A percentile compares a stretch with the other conserved stretches of the same genome.
Evolutionary conservation across 2,113 vertebrate genomes (phyloP).

Genomic region (Carassius gibelio): DNA sequence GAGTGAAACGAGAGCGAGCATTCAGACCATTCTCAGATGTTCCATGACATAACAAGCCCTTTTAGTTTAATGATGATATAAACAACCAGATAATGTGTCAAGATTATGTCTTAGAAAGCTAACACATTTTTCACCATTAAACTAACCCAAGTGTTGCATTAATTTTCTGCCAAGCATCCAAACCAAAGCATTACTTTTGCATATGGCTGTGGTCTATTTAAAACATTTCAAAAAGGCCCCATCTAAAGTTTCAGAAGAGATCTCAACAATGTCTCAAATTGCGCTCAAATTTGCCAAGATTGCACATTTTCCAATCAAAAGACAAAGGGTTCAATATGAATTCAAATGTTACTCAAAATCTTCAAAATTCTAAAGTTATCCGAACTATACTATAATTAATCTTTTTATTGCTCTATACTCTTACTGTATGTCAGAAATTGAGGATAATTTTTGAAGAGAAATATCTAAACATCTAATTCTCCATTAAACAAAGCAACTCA

Average conservation of each 20-base stretch:
- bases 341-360: neutral
- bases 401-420: neutral
- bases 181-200: neutral
- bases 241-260: neutral
- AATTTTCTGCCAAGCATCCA: neutral
- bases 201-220: neutral
- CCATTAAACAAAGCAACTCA: no score
- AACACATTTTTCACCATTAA: neutral
- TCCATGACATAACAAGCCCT: constrained; percentile 4
- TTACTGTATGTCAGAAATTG: neutral
- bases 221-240: neutral
- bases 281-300: neutral
- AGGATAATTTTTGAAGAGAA: no score
- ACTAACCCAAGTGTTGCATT: constrained; percentile 6
- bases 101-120: constrained; percentile 9
- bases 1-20: neutral
- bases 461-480: no score
- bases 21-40: constrained; percentile 7
- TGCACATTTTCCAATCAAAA: neutral
- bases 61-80: constrained; percentile 20
- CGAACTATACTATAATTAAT: neutral
- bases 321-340: neutral
- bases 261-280: neutral
- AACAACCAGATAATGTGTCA: constrained; percentile 22
- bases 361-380: neutral